phyloP scores from a whole-genome alignment of 1,140 invertebrate species.

The Antheraea pernyi region DNA sequence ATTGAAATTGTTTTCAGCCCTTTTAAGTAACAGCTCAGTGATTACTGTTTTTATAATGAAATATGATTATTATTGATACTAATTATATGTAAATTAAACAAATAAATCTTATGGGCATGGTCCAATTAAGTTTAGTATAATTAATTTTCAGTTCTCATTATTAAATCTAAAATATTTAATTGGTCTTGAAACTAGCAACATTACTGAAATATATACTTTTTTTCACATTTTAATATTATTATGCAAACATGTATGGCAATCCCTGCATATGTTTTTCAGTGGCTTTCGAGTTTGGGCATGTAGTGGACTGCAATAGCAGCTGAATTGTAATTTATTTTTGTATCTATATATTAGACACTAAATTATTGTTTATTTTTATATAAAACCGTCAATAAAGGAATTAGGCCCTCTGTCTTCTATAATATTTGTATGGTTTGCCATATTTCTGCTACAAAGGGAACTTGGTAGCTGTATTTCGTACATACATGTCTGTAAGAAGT shows the following conservation, averaged over 20 bases:
- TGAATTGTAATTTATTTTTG: conserved; percentile 3
- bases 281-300: not conserved
- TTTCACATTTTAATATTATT: no score
- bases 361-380: conserved; percentile 11
- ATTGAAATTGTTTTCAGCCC: conserved; percentile 33
- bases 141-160: not conserved
- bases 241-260: not conserved
- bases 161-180: not conserved
- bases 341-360: conserved; percentile 1
- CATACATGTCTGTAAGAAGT: conserved; percentile 68
- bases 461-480: conserved; percentile 60
- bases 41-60: not conserved
- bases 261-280: not conserved
- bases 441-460: conserved; percentile 62
- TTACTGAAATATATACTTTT: no score
- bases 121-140: not conserved
- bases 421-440: conserved; percentile 47
- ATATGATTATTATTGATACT: not conserved
- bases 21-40: not conserved
- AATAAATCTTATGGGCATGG: not conserved
- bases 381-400: conserved; percentile 21
- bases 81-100: not conserved
- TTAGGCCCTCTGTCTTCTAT: conserved; percentile 47
- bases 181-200: no score
- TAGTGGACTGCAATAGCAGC: not conserved